A percentile compares a stretch with the other conserved stretches of the same genome.
phyloP scores from a whole-genome alignment of 2,797 vertebrate species.

The Tenualosa ilisha region DNA sequence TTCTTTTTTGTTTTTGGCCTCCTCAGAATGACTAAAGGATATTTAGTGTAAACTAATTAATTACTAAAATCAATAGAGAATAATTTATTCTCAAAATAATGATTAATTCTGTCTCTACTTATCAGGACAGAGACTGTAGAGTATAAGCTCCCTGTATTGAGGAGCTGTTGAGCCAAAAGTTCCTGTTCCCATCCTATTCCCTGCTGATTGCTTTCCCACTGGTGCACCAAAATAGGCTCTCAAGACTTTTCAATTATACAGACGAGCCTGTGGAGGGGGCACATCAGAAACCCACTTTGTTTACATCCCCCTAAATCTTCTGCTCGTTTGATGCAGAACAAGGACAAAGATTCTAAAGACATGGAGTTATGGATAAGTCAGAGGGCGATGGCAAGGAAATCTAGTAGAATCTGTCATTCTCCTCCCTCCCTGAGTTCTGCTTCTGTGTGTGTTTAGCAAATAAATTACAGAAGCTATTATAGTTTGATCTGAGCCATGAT shows the following conservation, averaged over 20 bases:
- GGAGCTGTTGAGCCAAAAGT: constrained; percentile 52
- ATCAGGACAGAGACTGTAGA: background rate
- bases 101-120: background rate
- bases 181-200: constrained; percentile 58
- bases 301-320: constrained; percentile 60
- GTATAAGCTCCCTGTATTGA: constrained; percentile 12
- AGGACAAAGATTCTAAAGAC: constrained; percentile 32
- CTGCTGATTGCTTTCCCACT: constrained; percentile 53
- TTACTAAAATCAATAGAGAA: no score
- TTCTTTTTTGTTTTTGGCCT: no score
- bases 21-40: no score
- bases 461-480: constrained; percentile 26
- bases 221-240: constrained; percentile 75
- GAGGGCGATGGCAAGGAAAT: constrained; percentile 40
- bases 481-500: background rate
- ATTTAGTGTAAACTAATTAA: no score
- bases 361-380: background rate
- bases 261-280: constrained; percentile 70
- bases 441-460: constrained; percentile 13
- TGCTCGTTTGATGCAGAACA: constrained; percentile 66
- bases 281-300: constrained; percentile 74
- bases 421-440: constrained; percentile 16
- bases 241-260: constrained; percentile 77
- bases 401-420: constrained; percentile 35
- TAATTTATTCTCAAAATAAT: no score